These are phyloP conservation scores for Panulirus ornatus DNA, from an alignment of 1,140 invertebrate species.

Conservation along the genomic window DNA sequence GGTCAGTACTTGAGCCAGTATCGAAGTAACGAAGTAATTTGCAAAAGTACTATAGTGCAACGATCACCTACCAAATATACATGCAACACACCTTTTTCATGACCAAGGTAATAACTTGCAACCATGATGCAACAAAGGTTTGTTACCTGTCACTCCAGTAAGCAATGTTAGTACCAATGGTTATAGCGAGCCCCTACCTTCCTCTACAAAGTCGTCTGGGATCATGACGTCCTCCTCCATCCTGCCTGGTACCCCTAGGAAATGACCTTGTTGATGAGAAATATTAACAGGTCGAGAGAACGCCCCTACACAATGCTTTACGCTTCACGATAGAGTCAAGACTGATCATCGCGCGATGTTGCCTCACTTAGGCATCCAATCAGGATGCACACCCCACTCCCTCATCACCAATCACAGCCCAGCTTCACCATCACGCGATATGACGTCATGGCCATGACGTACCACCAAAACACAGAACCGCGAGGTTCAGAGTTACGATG, in stretches of 20 bases:
- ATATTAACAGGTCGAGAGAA: neutral
- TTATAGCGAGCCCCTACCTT: conserved; percentile 9
- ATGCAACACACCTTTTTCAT: neutral
- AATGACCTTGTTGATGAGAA: neutral
- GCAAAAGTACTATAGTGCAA: neutral
- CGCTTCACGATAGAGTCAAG: neutral
- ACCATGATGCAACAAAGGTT: neutral
- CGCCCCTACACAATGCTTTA: neutral
- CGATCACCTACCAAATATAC: neutral
- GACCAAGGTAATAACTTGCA: neutral
- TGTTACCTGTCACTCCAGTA: neutral
- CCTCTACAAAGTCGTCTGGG: conserved; percentile 56
- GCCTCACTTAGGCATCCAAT: conserved; percentile 57
- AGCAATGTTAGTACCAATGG: neutral
- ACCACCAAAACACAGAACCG: conserved; percentile 51
- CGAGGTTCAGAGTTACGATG: neutral
- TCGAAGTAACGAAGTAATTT: neutral
- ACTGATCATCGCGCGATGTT: conserved; percentile 67
- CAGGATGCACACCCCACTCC: conserved; percentile 3
- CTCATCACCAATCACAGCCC: conserved; percentile 21
- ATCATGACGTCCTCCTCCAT: conserved; percentile 62
- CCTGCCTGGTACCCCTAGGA: neutral
- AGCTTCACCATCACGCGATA: conserved; percentile 58
- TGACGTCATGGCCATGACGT: conserved; percentile 63
- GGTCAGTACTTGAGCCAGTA: neutral